These are phyloP conservation scores for Trochalopteron elliotii DNA, from an alignment of 2,113 vertebrate species.

Conservation along the genomic window DNA sequence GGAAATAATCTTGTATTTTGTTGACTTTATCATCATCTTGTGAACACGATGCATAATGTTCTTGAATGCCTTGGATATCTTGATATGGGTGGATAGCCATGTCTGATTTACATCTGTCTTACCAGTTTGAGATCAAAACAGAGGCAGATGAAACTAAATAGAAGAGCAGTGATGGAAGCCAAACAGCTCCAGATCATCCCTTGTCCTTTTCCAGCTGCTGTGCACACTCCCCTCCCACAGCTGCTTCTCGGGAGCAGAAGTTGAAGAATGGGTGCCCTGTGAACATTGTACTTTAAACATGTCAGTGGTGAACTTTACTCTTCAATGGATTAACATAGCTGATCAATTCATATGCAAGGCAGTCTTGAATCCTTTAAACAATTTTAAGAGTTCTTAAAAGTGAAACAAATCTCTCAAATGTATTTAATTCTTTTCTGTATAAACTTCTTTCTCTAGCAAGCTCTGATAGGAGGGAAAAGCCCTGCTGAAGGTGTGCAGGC, in stretches of 20 bases:
- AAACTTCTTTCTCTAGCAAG: constrained; percentile 15
- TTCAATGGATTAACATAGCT: neutral
- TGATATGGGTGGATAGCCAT: neutral
- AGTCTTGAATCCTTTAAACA: neutral
- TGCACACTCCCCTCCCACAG: neutral
- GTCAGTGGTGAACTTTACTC: neutral
- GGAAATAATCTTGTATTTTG: constrained; percentile 21
- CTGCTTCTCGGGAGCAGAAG: neutral
- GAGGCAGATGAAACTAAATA: neutral
- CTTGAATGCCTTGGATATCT: neutral
- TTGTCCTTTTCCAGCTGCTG: neutral
- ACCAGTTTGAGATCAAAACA: neutral
- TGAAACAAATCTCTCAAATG: constrained; percentile 8
- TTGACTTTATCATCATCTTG: constrained; percentile 10
- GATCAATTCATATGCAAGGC: neutral
- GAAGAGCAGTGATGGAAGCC: neutral
- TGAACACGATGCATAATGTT: neutral
- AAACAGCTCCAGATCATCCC: neutral
- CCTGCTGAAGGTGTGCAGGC: constrained; percentile 70
- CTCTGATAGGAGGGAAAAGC: constrained; percentile 34
- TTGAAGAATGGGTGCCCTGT: neutral
- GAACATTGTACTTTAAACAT: neutral
- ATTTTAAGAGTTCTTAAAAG: neutral
- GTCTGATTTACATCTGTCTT: neutral
- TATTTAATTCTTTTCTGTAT: constrained; percentile 21